These are phyloP conservation scores for Pristionchus fissidentatus DNA, from an alignment of 2,888 invertebrate species.

Conservation along the genomic window DNA sequence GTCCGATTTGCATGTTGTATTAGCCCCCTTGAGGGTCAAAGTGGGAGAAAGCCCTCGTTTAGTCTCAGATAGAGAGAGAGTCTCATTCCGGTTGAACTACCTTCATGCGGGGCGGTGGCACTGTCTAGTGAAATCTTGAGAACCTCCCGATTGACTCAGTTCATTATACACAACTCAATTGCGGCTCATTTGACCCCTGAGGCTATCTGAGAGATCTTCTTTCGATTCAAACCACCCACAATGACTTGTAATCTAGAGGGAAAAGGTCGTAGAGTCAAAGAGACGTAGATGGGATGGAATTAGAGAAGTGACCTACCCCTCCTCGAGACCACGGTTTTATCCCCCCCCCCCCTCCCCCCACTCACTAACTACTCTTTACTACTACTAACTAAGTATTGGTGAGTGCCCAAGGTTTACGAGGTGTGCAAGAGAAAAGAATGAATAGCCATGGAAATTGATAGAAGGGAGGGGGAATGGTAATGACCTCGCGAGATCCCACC, in stretches of 20 bases:
- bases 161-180: background rate
- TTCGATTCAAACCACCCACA: slow-evolving; percentile 19
- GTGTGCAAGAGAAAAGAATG: slow-evolving; percentile 39
- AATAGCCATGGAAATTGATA: slow-evolving; percentile 37
- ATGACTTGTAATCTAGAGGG: slow-evolving; percentile 29
- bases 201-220: slow-evolving; percentile 23
- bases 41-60: slow-evolving; percentile 23
- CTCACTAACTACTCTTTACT: slow-evolving; percentile 39
- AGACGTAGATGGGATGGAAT: slow-evolving; percentile 36
- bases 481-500: background rate
- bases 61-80: slow-evolving; percentile 4
- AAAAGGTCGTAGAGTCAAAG: slow-evolving; percentile 34
- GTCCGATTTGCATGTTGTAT: slow-evolving; percentile 41
- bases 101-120: background rate
- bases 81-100: slow-evolving; percentile 42
- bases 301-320: slow-evolving; percentile 27
- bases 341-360: slow-evolving; percentile 3
- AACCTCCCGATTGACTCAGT: background rate
- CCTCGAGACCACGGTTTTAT: background rate
- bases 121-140: background rate
- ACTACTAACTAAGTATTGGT: slow-evolving; percentile 33
- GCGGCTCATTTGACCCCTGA: too few species aligned
- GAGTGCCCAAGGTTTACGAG: slow-evolving; percentile 24
- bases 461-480: background rate
- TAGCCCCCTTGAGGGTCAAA: slow-evolving; percentile 33